Percentiles rank a stretch among this genome's conserved stretches.
Evolutionary conservation across 2,113 vertebrate species (phyloP).

Genomic region (Halichoerus grypus): DNA sequence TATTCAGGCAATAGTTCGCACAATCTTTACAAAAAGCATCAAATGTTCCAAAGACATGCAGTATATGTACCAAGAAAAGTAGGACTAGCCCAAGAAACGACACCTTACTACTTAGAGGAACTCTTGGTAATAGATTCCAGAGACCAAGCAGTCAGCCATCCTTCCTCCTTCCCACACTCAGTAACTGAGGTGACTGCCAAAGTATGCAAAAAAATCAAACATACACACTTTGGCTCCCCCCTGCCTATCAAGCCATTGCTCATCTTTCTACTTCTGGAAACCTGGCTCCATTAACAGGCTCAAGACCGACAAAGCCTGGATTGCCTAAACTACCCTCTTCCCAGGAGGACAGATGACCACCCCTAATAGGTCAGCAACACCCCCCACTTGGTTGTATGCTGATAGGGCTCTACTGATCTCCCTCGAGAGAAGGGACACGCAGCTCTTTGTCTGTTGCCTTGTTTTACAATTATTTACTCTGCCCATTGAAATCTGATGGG

Average conservation of each 20-base stretch:
- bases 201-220: background rate
- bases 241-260: background rate
- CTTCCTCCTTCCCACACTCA: background rate
- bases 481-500: constrained; percentile 14
- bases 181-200: constrained; percentile 10
- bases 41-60: background rate
- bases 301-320: constrained; percentile 55
- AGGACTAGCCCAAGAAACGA: background rate
- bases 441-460: constrained; percentile 87
- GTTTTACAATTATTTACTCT: constrained; percentile 91
- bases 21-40: constrained; percentile 4
- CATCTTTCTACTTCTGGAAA: constrained; percentile 43
- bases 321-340: constrained; percentile 13
- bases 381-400: constrained; percentile 61
- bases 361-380: constrained; percentile 22
- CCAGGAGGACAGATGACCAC: background rate
- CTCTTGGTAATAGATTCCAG: background rate
- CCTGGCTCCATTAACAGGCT: background rate
- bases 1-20: background rate
- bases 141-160: background rate
- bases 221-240: background rate
- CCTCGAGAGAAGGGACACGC: constrained; percentile 81
- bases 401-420: constrained; percentile 69
- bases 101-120: background rate
- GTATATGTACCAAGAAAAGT: background rate